phyloP scores from a whole-genome alignment of 2,113 vertebrate species.

The Tragulus kanchil region DNA sequence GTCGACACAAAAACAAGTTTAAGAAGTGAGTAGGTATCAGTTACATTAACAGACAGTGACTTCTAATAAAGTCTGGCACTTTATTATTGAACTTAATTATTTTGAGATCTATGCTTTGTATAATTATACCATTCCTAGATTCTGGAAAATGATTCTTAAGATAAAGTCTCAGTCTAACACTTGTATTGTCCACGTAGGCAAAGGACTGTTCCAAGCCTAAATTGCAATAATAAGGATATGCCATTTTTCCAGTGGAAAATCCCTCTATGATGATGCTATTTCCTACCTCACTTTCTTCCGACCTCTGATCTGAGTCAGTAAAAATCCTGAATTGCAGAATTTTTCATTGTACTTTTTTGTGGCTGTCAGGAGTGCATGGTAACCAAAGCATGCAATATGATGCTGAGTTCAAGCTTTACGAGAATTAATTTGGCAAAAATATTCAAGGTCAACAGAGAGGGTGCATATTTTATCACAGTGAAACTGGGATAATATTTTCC shows the following conservation, averaged over 20 bases:
- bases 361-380: not conserved
- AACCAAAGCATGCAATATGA: not conserved
- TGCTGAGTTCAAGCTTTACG: constrained; percentile 30
- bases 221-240: not conserved
- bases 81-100: constrained; percentile 17
- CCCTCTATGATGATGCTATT: not conserved
- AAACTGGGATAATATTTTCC: not conserved
- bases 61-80: not conserved
- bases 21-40: not conserved
- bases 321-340: constrained; percentile 23
- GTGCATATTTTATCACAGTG: not conserved
- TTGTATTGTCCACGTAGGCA: not conserved
- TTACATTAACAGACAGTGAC: not conserved
- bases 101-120: constrained; percentile 26
- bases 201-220: not conserved
- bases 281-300: not conserved
- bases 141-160: constrained; percentile 1
- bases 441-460: not conserved
- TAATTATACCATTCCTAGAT: not conserved
- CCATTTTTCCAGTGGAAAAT: not conserved
- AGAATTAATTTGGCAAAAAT: constrained; percentile 42
- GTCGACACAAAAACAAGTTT: not conserved
- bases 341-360: not conserved
- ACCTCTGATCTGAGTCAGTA: not conserved
- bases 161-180: not conserved